Evolutionary conservation across 2,113 vertebrate genomes (phyloP).

Genomic region (Cisticola juncidis): DNA sequence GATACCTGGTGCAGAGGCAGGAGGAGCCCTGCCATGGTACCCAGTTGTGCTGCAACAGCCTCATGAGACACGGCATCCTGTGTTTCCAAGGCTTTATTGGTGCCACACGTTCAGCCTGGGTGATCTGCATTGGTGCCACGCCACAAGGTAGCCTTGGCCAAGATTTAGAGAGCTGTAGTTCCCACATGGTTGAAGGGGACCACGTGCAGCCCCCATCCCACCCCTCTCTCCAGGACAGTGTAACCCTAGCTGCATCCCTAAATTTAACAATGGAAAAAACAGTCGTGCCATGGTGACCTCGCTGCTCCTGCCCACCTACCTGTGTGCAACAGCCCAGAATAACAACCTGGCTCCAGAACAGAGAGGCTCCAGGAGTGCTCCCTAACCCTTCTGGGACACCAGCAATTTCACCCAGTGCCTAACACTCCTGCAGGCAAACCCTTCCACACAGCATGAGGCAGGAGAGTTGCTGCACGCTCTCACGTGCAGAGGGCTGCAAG

Average conservation of each 20-base stretch:
- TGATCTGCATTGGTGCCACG: accelerated
- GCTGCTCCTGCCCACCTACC: background rate
- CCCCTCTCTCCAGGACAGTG: background rate
- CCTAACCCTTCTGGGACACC: background rate
- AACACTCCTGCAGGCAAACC: background rate
- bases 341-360: background rate
- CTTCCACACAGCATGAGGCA: accelerated
- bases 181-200: background rate
- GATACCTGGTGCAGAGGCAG: background rate
- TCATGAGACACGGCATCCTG: accelerated
- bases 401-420: background rate
- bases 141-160: background rate
- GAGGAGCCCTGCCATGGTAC: background rate
- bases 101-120: accelerated
- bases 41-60: background rate
- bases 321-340: accelerated
- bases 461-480: accelerated
- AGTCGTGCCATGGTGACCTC: accelerated
- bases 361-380: background rate
- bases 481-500: accelerated
- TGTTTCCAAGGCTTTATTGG: accelerated
- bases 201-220: background rate
- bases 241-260: background rate
- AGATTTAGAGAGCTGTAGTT: background rate
- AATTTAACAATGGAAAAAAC: accelerated